phyloP scores from a whole-genome alignment of 2,797 vertebrate genomes.

The Phrynocephalus vlangalii region DNA sequence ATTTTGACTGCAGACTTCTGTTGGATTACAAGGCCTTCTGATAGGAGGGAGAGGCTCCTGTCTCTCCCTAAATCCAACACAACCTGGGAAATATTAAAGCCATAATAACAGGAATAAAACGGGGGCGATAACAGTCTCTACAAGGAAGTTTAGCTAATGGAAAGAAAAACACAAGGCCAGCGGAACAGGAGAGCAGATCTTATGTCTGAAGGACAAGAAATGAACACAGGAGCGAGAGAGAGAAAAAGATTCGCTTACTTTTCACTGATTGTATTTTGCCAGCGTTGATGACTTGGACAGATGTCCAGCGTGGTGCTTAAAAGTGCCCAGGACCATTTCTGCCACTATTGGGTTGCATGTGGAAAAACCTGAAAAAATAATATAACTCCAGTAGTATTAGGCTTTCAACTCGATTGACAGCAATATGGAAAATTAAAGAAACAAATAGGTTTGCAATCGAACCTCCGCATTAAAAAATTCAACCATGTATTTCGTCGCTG shows the following conservation, averaged over 20 bases:
- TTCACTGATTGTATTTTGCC: slow-evolving; percentile 5
- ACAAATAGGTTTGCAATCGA: background rate
- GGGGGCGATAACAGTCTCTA: slow-evolving; percentile 71
- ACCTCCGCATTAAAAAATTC: background rate
- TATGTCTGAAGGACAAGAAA: slow-evolving; percentile 47
- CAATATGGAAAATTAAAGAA: background rate
- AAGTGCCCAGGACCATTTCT: background rate
- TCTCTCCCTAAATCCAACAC: slow-evolving; percentile 70
- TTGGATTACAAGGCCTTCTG: slow-evolving; percentile 59
- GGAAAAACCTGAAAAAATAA: background rate
- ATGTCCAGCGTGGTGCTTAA: background rate
- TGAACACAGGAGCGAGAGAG: slow-evolving; percentile 25
- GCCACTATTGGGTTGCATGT: background rate
- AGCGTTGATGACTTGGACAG: background rate
- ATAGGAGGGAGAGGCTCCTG: slow-evolving; percentile 69
- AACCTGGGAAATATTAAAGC: slow-evolving; percentile 69
- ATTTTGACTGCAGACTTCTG: slow-evolving; percentile 55
- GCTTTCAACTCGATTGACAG: background rate
- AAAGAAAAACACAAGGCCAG: slow-evolving; percentile 69
- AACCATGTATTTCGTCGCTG: background rate
- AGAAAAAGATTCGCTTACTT: rapidly evolving
- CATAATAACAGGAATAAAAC: slow-evolving; percentile 76
- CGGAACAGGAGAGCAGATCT: slow-evolving; percentile 12
- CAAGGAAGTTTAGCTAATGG: slow-evolving; percentile 62
- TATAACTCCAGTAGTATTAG: background rate